Evolutionary conservation across 2,888 invertebrate species (phyloP).

Genomic region (Pheosia gnoma): DNA sequence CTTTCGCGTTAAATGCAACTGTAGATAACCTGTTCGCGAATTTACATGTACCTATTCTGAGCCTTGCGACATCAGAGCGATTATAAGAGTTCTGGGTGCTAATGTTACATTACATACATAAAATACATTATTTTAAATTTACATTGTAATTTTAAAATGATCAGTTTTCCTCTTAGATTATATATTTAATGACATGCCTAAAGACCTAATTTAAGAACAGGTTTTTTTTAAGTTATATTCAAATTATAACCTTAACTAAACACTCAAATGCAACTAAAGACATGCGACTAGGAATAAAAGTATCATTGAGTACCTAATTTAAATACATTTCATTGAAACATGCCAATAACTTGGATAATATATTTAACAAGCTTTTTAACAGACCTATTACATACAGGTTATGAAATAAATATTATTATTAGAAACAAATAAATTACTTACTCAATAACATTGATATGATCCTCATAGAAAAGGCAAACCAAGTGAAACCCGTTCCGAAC

Average conservation of each 20-base stretch:
- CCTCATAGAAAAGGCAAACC: constrained; percentile 24
- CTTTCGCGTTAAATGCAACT: constrained; percentile 41
- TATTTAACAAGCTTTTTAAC: constrained; percentile 16
- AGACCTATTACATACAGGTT: too few relatives aligned
- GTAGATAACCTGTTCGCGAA: constrained; percentile 29
- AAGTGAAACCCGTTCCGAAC: constrained; percentile 30
- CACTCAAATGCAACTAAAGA: neutral
- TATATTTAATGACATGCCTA: too few relatives aligned
- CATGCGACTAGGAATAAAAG: neutral
- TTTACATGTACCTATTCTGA: constrained; percentile 27
- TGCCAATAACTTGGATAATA: constrained; percentile 2
- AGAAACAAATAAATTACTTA: constrained; percentile 36
- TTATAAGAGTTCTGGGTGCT: too few relatives aligned
- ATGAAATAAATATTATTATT: constrained; percentile 28
- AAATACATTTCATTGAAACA: constrained; percentile 45
- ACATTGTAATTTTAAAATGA: too few relatives aligned
- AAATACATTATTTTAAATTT: too few relatives aligned
- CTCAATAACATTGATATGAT: constrained; percentile 29
- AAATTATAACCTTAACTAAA: too few relatives aligned
- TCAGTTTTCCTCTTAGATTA: too few relatives aligned
- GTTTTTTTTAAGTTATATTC: too few relatives aligned
- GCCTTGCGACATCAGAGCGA: too few relatives aligned
- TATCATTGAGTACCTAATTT: constrained; percentile 24
- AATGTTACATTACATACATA: too few relatives aligned
- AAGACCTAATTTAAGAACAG: neutral